A percentile compares a stretch with the other conserved stretches of the same genome.
Conservation (phyloP, 37 sponge, comb jelly and placozoan species). For the Crambe crambe region DNA sequence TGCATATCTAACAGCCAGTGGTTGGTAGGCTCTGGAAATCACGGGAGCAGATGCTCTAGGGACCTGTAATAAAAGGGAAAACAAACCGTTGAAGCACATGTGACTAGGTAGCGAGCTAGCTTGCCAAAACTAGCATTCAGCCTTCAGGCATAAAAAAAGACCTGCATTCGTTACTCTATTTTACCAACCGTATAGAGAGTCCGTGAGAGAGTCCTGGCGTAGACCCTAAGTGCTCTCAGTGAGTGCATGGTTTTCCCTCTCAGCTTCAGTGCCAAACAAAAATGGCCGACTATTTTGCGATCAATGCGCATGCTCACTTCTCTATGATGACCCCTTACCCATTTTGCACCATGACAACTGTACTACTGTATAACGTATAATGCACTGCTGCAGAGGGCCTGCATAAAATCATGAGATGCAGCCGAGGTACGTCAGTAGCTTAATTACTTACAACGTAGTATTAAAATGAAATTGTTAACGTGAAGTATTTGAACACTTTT, state of each 20-base stretch:
- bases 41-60: slow-evolving; percentile 10
- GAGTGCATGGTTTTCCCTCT: slow-evolving; percentile 34
- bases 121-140: too few species aligned
- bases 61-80: slow-evolving; percentile 11
- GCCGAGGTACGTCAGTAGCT: too few species aligned
- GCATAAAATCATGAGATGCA: too few species aligned
- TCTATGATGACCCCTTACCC: too few species aligned
- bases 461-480: too few species aligned
- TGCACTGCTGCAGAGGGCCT: too few species aligned
- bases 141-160: too few species aligned
- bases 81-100: neutral
- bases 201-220: slow-evolving; percentile 20
- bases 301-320: slow-evolving; percentile 24
- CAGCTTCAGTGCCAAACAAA: neutral
- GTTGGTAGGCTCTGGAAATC: neutral
- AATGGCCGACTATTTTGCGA: slow-evolving; percentile 3
- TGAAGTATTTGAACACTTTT: too few species aligned
- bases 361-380: too few species aligned
- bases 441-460: too few species aligned
- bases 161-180: neutral
- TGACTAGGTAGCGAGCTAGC: neutral
- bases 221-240: slow-evolving; percentile 41
- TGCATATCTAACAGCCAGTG: slow-evolving; percentile 29
- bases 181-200: slow-evolving; percentile 17
- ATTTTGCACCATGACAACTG: too few species aligned